Percentiles rank a stretch among this genome's conserved stretches.
Evolutionary conservation across 1,140 invertebrate species (phyloP).

Genomic region (Leptopilina boulardi): DNA sequence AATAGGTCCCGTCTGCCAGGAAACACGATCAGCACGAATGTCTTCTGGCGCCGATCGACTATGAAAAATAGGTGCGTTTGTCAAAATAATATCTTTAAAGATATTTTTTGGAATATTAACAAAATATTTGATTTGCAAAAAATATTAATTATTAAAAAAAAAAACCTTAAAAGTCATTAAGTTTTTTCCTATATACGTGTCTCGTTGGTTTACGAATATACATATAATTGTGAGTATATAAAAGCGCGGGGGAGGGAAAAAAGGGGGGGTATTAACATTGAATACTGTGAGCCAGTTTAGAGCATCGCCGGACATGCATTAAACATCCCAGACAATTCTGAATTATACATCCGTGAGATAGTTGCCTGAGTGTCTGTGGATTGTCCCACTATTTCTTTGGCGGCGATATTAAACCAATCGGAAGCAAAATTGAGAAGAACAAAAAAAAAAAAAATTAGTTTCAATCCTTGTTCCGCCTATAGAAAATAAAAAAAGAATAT

Average conservation of each 20-base stretch:
- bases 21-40: slow-evolving; percentile 71
- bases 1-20: slow-evolving; percentile 62
- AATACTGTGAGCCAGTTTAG: slow-evolving; percentile 59
- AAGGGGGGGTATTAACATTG: slow-evolving; percentile 71
- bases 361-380: slow-evolving; percentile 58
- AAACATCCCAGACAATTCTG: slow-evolving; percentile 73
- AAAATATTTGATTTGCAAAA: too few relatives aligned
- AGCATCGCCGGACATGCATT: slow-evolving; percentile 66
- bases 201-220: slow-evolving; percentile 47
- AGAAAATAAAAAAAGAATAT: too few relatives aligned
- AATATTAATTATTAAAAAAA: too few relatives aligned
- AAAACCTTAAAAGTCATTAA: slow-evolving; percentile 48
- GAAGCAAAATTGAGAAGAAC: slow-evolving; percentile 25
- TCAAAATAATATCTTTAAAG: too few relatives aligned
- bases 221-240: slow-evolving; percentile 56
- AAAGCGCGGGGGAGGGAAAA: slow-evolving; percentile 54
- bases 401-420: slow-evolving; percentile 57
- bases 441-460: background rate
- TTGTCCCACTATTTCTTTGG: slow-evolving; percentile 64
- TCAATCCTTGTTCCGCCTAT: too few relatives aligned
- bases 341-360: slow-evolving; percentile 70
- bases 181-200: slow-evolving; percentile 43
- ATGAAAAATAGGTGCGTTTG: slow-evolving; percentile 51
- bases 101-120: too few relatives aligned
- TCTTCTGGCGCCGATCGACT: slow-evolving; percentile 71